Conservation (phyloP, 2,888 invertebrate species). For the Ctenicera cuprea region DNA sequence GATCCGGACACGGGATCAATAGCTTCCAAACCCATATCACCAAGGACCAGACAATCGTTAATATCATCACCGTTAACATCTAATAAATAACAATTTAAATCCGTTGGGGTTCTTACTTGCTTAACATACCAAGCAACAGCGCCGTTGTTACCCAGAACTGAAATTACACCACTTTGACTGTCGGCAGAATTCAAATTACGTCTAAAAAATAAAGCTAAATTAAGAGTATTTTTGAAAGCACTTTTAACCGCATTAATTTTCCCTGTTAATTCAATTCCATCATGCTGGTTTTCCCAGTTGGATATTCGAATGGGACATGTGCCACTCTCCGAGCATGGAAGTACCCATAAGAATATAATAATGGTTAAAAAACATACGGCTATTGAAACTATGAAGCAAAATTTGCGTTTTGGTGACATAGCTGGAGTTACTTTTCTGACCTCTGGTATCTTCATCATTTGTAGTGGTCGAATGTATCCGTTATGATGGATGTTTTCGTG, state of each 20-base stretch:
- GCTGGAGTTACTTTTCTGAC: constrained; percentile 60
- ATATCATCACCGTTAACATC: constrained; percentile 84
- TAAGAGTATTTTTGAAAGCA: constrained; percentile 78
- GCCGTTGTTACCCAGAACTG: constrained; percentile 80
- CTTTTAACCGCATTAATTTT: constrained; percentile 82
- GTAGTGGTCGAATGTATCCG: constrained; percentile 57
- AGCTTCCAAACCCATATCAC: constrained; percentile 80
- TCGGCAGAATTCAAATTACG: constrained; percentile 79
- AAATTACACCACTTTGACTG: constrained; percentile 69
- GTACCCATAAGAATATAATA: constrained; percentile 83
- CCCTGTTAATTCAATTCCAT: constrained; percentile 82
- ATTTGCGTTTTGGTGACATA: constrained; percentile 82
- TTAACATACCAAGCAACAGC: constrained; percentile 82
- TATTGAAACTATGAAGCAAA: constrained; percentile 83
- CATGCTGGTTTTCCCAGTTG: constrained; percentile 82
- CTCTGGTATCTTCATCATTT: constrained; percentile 60
- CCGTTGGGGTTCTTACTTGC: constrained; percentile 80
- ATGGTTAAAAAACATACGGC: constrained; percentile 82
- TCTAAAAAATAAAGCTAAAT: constrained; percentile 84
- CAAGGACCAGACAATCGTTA: constrained; percentile 85
- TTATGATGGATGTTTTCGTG: constrained; percentile 53
- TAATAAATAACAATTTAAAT: constrained; percentile 83
- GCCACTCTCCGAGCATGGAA: constrained; percentile 83
- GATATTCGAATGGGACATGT: constrained; percentile 81
- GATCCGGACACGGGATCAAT: constrained; percentile 79